Base-by-base conservation (phyloP, 2,888 invertebrate species). In the Dysmachus trigonus region DNA sequence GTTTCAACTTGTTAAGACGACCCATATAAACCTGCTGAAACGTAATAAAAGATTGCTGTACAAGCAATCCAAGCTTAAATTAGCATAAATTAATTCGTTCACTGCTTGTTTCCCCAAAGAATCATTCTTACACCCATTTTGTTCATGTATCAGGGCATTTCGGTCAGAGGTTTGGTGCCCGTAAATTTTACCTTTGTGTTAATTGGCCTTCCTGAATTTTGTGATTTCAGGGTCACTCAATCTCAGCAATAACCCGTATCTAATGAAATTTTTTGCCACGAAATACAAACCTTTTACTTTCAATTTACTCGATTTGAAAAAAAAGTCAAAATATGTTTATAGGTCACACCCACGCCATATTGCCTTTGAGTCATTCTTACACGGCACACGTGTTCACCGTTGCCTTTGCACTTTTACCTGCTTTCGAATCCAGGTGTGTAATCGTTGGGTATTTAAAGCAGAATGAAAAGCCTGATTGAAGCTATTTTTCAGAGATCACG, bases 61-160 rank as follows among this genome's bases (percentile, higher is more conserved):
- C 76, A 38, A 76, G 33, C 76, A 76, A 38, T 33, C 76, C 76
- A 22, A 35, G 76, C 38, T 7, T 10, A 22, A 76, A 76, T 76
- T 76, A 76, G 35, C 76, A 76, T 76, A 76, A 76, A 76, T 76
- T 76, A 76, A 76, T 76, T 38, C 38, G 76, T 22, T 76, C 10
- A 38, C 33, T 22, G 38, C 22, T 30, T 27, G 62, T 3, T 62
- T 22, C 62, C 62, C 62, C 22, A 13, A 62, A 62, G 62, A 62
- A 62, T 62, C 10, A 8, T 13, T 62, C 62, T 62, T 62, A 62
- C 22, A 62, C n/a, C n/a, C 8, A 62, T 8, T 22, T 62, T 22
- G 10, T 62, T 62, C 62, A 22, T 62, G 62, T 62, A 22, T 62
- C 62, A 62, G 18, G 13, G 62, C 62, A 27, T 47, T 47, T 47